These are phyloP conservation scores for Fulmarus glacialis DNA, from an alignment of 2,113 vertebrate genomes.

Conservation along the genomic window DNA sequence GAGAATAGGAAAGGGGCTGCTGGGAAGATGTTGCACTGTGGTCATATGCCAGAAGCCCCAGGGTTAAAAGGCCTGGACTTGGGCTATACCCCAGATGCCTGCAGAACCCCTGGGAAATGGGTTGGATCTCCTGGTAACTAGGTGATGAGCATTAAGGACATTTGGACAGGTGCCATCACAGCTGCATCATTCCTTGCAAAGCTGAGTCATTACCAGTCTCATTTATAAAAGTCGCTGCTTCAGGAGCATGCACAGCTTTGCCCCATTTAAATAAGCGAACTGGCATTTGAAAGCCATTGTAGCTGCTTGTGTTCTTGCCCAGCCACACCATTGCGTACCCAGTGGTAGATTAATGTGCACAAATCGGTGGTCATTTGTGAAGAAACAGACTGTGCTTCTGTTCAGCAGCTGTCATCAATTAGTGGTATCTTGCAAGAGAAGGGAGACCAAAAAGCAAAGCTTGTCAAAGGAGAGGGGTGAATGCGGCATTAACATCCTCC, in stretches of 20 bases:
- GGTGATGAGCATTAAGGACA: background rate
- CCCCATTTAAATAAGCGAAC: background rate
- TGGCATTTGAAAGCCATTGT: background rate
- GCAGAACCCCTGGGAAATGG: background rate
- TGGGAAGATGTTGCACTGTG: background rate
- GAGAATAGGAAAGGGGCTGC: accelerated
- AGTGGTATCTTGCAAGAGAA: background rate
- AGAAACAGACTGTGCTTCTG: background rate
- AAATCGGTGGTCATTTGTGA: background rate
- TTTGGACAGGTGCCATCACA: background rate
- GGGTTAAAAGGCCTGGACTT: background rate
- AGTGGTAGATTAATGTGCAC: background rate
- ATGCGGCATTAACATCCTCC: background rate
- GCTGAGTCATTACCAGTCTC: background rate
- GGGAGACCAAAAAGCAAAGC: background rate
- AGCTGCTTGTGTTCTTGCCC: background rate
- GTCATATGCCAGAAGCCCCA: background rate
- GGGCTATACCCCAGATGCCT: background rate
- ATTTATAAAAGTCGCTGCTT: background rate
- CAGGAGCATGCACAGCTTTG: background rate
- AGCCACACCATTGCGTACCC: background rate
- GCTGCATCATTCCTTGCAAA: background rate
- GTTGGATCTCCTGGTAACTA: background rate
- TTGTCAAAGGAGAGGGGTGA: background rate
- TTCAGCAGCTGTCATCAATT: background rate